A percentile compares a stretch with the other conserved stretches of the same genome.
Evolutionary conservation across 2,888 invertebrate species (phyloP).

Genomic region (Poecilobothrus nobilitatus): DNA sequence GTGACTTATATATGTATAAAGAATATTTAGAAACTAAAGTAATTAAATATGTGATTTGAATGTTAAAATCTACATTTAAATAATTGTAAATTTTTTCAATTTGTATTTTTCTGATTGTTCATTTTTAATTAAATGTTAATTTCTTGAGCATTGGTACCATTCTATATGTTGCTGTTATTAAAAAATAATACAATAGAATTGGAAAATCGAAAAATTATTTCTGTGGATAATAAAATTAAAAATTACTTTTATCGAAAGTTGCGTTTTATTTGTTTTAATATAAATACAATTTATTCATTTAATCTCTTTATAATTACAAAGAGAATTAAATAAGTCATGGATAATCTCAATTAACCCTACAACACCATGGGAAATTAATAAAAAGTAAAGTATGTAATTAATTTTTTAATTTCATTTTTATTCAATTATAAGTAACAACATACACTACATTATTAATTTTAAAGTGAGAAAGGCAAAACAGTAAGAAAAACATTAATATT

Average conservation of each 20-base stretch:
- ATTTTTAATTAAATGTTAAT: conserved; percentile 1
- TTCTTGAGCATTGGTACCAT: conserved; percentile 1
- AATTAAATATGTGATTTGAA: conserved; percentile 1
- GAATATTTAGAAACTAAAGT: not conserved
- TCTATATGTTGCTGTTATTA: not conserved
- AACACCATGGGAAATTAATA: no score
- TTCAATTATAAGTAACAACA: no score
- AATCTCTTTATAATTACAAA: no score
- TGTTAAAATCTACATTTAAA: not conserved
- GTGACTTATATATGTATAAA: conserved; percentile 6
- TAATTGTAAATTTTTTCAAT: conserved; percentile 6
- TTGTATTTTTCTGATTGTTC: conserved; percentile 6
- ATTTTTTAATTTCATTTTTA: no score
- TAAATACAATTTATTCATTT: no score
- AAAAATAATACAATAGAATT: conserved; percentile 5
- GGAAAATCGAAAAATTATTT: not conserved
- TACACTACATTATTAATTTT: no score
- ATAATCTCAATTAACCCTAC: no score
- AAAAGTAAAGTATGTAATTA: no score
- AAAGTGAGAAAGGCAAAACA: no score
- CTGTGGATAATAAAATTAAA: not conserved
- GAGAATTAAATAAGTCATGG: no score
- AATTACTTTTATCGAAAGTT: not conserved
- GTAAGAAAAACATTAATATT: no score
- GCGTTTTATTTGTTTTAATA: not conserved